These are phyloP conservation scores for Rhabdophis nuchalis DNA, from an alignment of 2,797 vertebrate genomes.

Conservation along the genomic window DNA sequence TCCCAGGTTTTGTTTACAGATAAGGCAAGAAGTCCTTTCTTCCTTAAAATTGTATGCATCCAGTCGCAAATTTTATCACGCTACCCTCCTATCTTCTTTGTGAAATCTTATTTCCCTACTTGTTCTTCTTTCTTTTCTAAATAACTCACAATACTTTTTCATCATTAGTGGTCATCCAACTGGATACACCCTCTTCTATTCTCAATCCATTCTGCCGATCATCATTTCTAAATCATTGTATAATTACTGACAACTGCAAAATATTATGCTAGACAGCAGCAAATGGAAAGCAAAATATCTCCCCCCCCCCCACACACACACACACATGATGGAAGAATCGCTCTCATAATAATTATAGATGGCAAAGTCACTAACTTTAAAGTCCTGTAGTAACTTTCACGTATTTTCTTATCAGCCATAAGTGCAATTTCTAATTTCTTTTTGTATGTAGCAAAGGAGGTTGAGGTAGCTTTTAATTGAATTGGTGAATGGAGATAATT, in stretches of 20 bases:
- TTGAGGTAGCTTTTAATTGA: not conserved
- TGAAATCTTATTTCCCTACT: not conserved
- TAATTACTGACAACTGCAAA: not conserved
- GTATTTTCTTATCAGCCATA: constrained; percentile 19
- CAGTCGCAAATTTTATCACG: not conserved
- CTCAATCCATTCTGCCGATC: not conserved
- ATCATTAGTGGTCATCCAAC: not conserved
- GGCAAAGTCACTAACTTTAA: not conserved
- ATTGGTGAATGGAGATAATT: not conserved
- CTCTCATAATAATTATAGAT: not conserved
- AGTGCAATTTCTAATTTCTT: constrained; percentile 11
- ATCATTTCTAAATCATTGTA: not conserved
- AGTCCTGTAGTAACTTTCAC: constrained; percentile 10
- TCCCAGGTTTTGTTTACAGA: not conserved
- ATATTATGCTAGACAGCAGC: not conserved
- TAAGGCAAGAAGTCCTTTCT: not conserved
- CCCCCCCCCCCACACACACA: not conserved
- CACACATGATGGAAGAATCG: not conserved
- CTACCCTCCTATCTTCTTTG: not conserved
- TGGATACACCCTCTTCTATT: not conserved
- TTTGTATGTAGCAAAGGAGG: not conserved
- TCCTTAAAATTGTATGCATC: not conserved
- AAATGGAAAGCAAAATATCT: not conserved
- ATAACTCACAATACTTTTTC: not conserved
- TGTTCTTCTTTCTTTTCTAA: not conserved